Base-by-base conservation (phyloP, 2,888 invertebrate species). In the Leucozona laternaria region DNA sequence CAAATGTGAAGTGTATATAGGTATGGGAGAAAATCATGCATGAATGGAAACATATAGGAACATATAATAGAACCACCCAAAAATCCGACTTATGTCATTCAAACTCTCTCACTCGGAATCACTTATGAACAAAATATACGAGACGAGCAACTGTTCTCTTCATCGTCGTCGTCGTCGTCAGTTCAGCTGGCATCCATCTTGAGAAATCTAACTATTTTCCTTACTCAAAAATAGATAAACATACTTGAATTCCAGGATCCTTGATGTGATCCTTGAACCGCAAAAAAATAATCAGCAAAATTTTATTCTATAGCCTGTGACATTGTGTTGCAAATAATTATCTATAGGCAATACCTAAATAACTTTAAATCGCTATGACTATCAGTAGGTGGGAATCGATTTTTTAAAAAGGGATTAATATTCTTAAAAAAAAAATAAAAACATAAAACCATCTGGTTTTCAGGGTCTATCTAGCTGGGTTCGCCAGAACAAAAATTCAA, bases 81-180 rank as follows among this genome's bases (percentile, higher is more conserved):
- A 86, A 86, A 86, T 86, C 85, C 73, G 73, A 86, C 81, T 86
- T 81, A 70, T 86, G 85, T 78, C 85, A 86, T 86, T 86, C 85
- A 86, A 81, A 64, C 43, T 73, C 85, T 81, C 85, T 86, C 85
- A 81, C 77, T 78, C 73, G 85, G 81, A 86, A 86, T 86, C 85
- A 81, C 81, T 86, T 86, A 81, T 81, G 77, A 70, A 62, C 43
- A n/a, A n/a, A 62, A 62, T 43, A 25, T 28, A 31, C 0, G 28
- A 28, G 64, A 31, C 45, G 45, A 76, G 53, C 70, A 85, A 80
- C 55, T 53, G 57, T 64, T 50, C 70, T 68, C 53, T 31, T 43
- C 20, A 22, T 37, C 58, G 22, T 40, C 40, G 20, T 70, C 62
- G 17, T 66, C 60, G 1, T 48, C 53, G 7, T 1, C 8, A 10